phyloP scores from a whole-genome alignment of 2,888 invertebrate species.

The Ophioninae sp. region DNA sequence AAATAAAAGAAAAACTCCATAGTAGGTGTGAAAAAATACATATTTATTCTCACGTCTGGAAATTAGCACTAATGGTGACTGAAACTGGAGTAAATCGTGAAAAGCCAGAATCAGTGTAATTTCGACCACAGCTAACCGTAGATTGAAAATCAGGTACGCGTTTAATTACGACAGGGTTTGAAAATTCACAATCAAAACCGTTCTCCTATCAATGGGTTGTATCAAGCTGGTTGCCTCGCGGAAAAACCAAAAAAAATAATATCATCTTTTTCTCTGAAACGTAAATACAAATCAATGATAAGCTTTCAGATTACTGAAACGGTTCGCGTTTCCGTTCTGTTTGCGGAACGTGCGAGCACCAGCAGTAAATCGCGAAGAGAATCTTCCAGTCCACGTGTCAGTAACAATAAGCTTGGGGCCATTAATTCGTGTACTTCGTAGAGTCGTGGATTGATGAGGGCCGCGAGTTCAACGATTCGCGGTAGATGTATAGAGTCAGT shows the following conservation, averaged over 20 bases:
- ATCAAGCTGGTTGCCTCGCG: background rate
- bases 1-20: too few species aligned
- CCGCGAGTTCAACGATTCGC: slow-evolving; percentile 1
- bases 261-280: background rate
- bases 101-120: too few species aligned
- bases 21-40: too few species aligned
- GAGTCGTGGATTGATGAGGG: slow-evolving; percentile 51
- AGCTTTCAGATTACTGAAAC: slow-evolving; percentile 19
- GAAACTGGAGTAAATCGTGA: too few species aligned
- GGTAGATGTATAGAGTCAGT: slow-evolving; percentile 38
- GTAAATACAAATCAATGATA: slow-evolving; percentile 22
- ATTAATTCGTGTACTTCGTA: slow-evolving; percentile 60
- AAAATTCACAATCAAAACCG: too few species aligned
- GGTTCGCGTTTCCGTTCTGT: background rate
- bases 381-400: slow-evolving; percentile 53
- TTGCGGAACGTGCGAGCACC: slow-evolving; percentile 22
- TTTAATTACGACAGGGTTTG: too few species aligned
- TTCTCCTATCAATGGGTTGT: too few species aligned
- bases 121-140: too few species aligned
- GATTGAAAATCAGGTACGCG: too few species aligned
- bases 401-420: slow-evolving; percentile 61
- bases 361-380: slow-evolving; percentile 40
- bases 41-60: too few species aligned
- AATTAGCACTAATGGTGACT: too few species aligned
- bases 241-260: background rate